Base-by-base conservation (phyloP, 1,140 invertebrate genomes). In the Drosophila albomicans region DNA sequence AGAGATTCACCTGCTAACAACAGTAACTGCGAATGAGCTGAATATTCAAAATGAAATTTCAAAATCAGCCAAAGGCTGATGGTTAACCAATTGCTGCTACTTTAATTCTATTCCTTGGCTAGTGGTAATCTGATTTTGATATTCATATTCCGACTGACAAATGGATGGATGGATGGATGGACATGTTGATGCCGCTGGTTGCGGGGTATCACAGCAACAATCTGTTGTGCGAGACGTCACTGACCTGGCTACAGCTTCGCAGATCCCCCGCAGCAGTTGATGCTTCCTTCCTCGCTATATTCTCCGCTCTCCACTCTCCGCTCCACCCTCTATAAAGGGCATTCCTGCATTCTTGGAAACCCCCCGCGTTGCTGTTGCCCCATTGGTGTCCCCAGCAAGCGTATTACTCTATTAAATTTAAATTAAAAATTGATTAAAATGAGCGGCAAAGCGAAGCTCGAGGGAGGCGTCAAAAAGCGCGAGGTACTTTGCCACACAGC, bases 361-460 rank as follows among this genome's bases (percentile, higher is more conserved):
- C 35, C 52, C 35, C 7, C 15, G 32, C 52, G 35, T 38, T 10
- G 35, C 35, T 38, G 35, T 38, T 13, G 13, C 16, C 30, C 30
- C 28, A 15, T 35, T 61, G 20, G 11, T 35, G 43, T 58, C 43
- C 3, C 72, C 64, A 65, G 68, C 52, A 56, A 84, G 79, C 77
- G 74, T 81, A 82, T 88, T 89, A 89, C 85, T 89, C 85, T 89
- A 89, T 89, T 89, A 89, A 89, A 89, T 89, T 89, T 89, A 89
- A 89, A 89, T 89, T 89, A 89, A 89, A 89, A 89, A 89, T 89
- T 89, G 81, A 89, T 89, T 89, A 89, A 89, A 89, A 89, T 74
- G 85, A 89, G 85, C 73, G 43, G 56, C 46, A 62, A 59, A 64
- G 59, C 58, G 48, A 25, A 25, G 41, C 45, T 41, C 32, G 46